phyloP scores from a whole-genome alignment of 1,140 invertebrate genomes.

The Platyura marginata region DNA sequence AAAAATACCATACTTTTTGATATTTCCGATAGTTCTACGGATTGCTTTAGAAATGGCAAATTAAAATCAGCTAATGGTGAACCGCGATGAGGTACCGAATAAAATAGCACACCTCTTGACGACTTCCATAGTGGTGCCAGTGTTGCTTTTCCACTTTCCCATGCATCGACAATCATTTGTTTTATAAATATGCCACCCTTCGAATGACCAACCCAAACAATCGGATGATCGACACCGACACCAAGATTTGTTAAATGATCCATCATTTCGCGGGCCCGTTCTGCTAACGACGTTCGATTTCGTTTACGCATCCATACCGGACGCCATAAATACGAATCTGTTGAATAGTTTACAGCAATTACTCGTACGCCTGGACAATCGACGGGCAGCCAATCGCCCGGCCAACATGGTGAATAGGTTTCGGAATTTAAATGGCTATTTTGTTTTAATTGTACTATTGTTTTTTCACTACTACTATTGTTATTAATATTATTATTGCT shows the following conservation, averaged over 20 bases:
- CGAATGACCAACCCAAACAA: slow-evolving; percentile 51
- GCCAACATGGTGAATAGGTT: slow-evolving; percentile 40
- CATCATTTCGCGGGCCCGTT: slow-evolving; percentile 45
- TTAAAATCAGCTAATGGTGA: slow-evolving; percentile 46
- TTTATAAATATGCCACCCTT: slow-evolving; percentile 55
- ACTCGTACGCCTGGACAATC: slow-evolving; percentile 45
- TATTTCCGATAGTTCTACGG: slow-evolving; percentile 41
- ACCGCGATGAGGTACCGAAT: slow-evolving; percentile 52
- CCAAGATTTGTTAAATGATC: slow-evolving; percentile 32
- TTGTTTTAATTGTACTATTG: neutral
- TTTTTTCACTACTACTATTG: too few relatives aligned
- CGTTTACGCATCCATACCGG: slow-evolving; percentile 43
- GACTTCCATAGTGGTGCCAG: slow-evolving; percentile 26
- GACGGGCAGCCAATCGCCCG: slow-evolving; percentile 42
- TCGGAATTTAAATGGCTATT: neutral
- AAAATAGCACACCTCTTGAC: slow-evolving; percentile 45
- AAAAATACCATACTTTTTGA: slow-evolving; percentile 32
- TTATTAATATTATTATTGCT: too few relatives aligned
- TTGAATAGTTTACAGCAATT: slow-evolving; percentile 50
- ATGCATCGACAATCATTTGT: slow-evolving; percentile 40
- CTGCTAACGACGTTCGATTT: slow-evolving; percentile 36
- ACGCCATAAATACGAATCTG: slow-evolving; percentile 45
- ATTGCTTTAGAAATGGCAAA: slow-evolving; percentile 36
- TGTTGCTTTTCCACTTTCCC: slow-evolving; percentile 19
- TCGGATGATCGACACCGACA: slow-evolving; percentile 37